Percentiles rank a stretch among this genome's conserved stretches.
phyloP scores from a whole-genome alignment of 1,140 invertebrate species.

The Latrodectus geometricus region DNA sequence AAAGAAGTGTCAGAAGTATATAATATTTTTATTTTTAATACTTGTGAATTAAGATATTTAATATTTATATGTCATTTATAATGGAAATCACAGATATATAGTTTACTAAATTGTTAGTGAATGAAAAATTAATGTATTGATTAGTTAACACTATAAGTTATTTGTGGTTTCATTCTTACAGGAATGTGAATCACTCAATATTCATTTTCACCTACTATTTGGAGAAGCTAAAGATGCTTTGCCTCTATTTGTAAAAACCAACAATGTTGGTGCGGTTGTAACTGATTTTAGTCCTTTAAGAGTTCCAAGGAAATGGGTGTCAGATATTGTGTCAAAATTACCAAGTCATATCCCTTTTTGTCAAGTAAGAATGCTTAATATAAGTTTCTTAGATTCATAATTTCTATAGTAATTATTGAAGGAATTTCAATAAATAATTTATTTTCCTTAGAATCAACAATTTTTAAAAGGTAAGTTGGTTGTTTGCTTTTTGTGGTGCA shows the following conservation, averaged over 20 bases:
- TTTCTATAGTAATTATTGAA: background rate
- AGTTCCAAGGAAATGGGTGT: slow-evolving; percentile 78
- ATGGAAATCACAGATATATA: background rate
- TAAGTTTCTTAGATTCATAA: background rate
- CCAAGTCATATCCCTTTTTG: slow-evolving; percentile 81
- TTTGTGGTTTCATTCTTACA: slow-evolving; percentile 58
- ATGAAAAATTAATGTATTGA: background rate
- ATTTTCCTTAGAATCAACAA: too few species aligned
- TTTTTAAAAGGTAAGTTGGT: too few species aligned
- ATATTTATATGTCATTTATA: background rate
- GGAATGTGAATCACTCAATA: slow-evolving; percentile 80
- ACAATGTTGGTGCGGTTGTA: slow-evolving; percentile 83
- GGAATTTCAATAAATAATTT: too few species aligned
- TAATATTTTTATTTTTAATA: slow-evolving; percentile 5
- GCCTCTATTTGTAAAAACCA: slow-evolving; percentile 77
- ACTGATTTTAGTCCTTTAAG: slow-evolving; percentile 86
- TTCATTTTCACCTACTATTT: slow-evolving; percentile 83
- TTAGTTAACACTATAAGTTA: background rate
- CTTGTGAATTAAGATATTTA: background rate
- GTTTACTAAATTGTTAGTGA: background rate
- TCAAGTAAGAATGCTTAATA: slow-evolving; percentile 73
- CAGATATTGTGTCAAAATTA: slow-evolving; percentile 78
- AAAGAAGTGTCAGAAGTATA: slow-evolving; percentile 75
- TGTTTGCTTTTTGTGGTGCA: too few species aligned
- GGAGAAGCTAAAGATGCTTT: slow-evolving; percentile 80